Evolutionary conservation across 2,797 vertebrate genomes (phyloP).

Genomic region (Microctenopoma steveboyesi): DNA sequence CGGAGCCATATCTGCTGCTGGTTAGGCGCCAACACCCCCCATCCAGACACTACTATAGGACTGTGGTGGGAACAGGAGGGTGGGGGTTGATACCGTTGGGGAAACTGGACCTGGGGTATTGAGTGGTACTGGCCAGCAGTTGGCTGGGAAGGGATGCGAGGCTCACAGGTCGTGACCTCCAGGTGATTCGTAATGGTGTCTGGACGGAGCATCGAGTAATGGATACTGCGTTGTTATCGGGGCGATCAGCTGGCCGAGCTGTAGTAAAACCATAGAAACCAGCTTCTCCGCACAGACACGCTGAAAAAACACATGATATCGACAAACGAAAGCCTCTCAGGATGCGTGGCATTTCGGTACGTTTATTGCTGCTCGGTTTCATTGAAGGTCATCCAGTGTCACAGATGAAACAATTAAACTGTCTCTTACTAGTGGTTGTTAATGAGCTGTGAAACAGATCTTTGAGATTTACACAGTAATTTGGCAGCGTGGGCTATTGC

Average conservation of each 20-base stretch:
- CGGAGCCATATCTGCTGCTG: slow-evolving; percentile 87
- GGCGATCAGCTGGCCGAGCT: slow-evolving; percentile 73
- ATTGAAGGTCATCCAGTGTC: slow-evolving; percentile 37
- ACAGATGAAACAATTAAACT: slow-evolving; percentile 48
- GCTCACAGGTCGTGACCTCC: slow-evolving; percentile 69
- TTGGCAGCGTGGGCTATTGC: slow-evolving; percentile 52
- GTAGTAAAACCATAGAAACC: slow-evolving; percentile 66
- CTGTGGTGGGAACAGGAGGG: slow-evolving; percentile 40
- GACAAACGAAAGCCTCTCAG: slow-evolving; percentile 37
- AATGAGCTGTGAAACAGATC: slow-evolving; percentile 69
- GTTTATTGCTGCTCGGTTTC: slow-evolving; percentile 27
- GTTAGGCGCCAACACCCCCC: slow-evolving; percentile 82
- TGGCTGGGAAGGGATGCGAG: slow-evolving; percentile 57
- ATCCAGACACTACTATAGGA: slow-evolving; percentile 72
- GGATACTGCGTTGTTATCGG: slow-evolving; percentile 68
- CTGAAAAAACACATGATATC: slow-evolving; percentile 55
- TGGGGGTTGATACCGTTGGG: slow-evolving; percentile 57
- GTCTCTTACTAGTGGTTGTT: slow-evolving; percentile 47
- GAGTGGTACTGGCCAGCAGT: slow-evolving; percentile 73
- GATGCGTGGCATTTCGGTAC: slow-evolving; percentile 42
- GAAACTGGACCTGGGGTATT: slow-evolving; percentile 81
- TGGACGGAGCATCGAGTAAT: slow-evolving; percentile 68
- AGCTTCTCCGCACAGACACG: slow-evolving; percentile 48
- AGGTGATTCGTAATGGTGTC: slow-evolving; percentile 67
- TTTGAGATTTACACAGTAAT: slow-evolving; percentile 19